phyloP scores from a whole-genome alignment of 2,113 vertebrate genomes.

The Gymnarchus niloticus region DNA sequence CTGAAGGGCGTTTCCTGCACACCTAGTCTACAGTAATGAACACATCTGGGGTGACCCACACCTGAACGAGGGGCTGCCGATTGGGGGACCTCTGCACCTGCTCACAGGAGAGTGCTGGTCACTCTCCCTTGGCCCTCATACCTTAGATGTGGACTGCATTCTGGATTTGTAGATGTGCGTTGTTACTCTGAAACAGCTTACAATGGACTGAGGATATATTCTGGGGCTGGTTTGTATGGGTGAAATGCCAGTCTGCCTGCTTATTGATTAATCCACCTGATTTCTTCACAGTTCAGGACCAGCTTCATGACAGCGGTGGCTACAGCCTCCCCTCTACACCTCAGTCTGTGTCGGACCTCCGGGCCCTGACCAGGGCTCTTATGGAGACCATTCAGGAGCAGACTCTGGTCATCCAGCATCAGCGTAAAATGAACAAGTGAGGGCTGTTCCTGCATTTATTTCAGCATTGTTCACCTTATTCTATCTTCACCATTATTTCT shows the following conservation, averaged over 20 bases:
- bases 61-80: not conserved
- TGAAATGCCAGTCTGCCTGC: not conserved
- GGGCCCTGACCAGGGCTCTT: constrained; percentile 87
- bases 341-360: constrained; percentile 91
- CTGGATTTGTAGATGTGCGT: not conserved
- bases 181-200: not conserved
- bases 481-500: not conserved
- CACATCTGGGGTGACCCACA: not conserved
- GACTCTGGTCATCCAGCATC: constrained; percentile 94
- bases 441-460: not conserved
- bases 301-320: constrained; percentile 81
- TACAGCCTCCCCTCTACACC: constrained; percentile 88
- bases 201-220: not conserved
- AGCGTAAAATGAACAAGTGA: constrained; percentile 90
- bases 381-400: constrained; percentile 96
- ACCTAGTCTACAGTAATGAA: not conserved
- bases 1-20: not conserved
- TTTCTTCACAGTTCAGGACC: constrained; percentile 74
- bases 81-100: not conserved
- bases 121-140: not conserved
- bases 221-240: not conserved
- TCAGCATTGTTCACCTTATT: not conserved
- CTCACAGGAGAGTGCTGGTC: not conserved
- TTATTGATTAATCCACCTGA: not conserved
- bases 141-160: not conserved